Evolutionary conservation across 2,888 invertebrate genomes (phyloP), one percentile per base, ranked within the genome.

Genomic region (Drosophila algonquin): DNA sequence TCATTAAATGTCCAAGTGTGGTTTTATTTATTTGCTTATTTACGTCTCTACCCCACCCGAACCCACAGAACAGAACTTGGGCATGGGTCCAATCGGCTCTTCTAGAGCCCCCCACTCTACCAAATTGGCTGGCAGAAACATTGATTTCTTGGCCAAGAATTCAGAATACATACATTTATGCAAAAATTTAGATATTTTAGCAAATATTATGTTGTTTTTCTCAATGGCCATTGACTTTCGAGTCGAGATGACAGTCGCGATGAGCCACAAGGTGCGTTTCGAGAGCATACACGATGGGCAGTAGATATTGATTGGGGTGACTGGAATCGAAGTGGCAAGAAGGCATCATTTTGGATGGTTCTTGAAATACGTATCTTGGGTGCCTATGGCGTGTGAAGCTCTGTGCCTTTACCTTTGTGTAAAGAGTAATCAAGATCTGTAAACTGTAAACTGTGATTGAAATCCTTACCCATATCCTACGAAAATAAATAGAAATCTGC

Each of bases 221-320:
- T 61, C 55, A 57, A 69, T 71, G 71, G 68, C 71, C 71, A 68
- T 61, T 71, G 71, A 71, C 71, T 62, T 61, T 8, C 30, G 30
- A 30, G 30, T 30, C 30, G 48, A n/a, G 44, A 0, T 2, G 55
- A 55, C 65, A 48, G 50, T 63, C 40, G 2, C 14, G 40, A 1
- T 7, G 40, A 40, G 40, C 40, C 40, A n/a, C 40, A 40, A 40
- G 40, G 14, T 40, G 40, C 40, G 40, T 40, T 40, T 40, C 14
- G 14, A n/a, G 40, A n/a, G n/a, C n/a, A n/a, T 40, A 40, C 2
- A 4, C 7, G 40, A 14, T 14, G 40, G 5, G 40, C 0, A 40
- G 14, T 14, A 14, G 40, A 14, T n/a, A 5, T 6, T 40, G 7
- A 5, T 6, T 40, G 14, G 7, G n/a, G n/a, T 7, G 40, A n/a